These are phyloP conservation scores for Amblyjoppa proteus DNA, from an alignment of 2,888 invertebrate genomes.

Conservation along the genomic window DNA sequence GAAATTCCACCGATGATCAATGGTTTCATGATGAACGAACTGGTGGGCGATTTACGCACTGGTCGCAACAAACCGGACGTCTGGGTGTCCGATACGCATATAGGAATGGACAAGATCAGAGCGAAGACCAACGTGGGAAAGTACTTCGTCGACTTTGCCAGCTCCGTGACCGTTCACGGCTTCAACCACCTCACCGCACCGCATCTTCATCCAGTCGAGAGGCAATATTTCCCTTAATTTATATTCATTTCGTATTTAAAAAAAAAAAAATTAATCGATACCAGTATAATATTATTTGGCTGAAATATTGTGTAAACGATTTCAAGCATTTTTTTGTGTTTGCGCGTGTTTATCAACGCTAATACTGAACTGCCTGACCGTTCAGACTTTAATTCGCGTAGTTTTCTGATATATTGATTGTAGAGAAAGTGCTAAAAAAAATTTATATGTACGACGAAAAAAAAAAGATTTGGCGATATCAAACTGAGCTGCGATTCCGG, in stretches of 20 bases:
- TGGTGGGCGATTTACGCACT: conserved; percentile 61
- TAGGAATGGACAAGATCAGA: conserved; percentile 75
- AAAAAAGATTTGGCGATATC: no score
- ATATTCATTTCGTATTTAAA: background rate
- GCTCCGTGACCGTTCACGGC: conserved; percentile 75
- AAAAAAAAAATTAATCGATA: background rate
- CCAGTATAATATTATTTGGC: no score
- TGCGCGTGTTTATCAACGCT: no score
- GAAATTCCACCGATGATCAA: conserved; percentile 1
- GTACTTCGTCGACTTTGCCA: conserved; percentile 76
- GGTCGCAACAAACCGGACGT: conserved; percentile 52
- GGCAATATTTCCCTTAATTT: conserved; percentile 61
- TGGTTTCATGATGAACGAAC: conserved; percentile 64
- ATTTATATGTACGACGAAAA: no score
- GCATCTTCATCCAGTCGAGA: conserved; percentile 76
- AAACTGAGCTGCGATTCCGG: no score
- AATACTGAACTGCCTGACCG: no score
- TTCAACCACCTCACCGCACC: conserved; percentile 77
- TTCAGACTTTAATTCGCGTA: no score
- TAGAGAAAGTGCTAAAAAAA: no score
- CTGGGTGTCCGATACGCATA: conserved; percentile 24
- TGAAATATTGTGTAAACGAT: no score
- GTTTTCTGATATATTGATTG: no score
- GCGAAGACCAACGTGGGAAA: conserved; percentile 69
- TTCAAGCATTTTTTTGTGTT: no score